Conservation (phyloP, 2,113 vertebrate genomes). For the Rana temporaria region DNA sequence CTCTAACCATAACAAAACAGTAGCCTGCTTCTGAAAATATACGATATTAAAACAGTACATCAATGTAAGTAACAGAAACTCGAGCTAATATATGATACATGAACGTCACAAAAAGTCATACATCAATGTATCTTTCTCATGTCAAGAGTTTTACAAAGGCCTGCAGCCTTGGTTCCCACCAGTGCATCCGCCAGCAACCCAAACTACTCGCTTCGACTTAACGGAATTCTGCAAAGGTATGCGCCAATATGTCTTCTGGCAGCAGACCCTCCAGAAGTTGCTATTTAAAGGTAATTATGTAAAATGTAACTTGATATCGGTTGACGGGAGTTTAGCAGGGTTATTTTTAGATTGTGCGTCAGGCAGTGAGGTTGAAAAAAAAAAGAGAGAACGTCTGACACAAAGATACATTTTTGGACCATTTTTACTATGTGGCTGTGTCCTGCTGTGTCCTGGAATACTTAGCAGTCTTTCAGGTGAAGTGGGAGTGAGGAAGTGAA, state of each 20-base stretch:
- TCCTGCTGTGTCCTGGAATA: slow-evolving; percentile 6
- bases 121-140: too few relatives aligned
- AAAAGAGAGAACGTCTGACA: background rate
- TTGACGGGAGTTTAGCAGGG: slow-evolving; percentile 8
- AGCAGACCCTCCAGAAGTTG: slow-evolving; percentile 1
- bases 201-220: background rate
- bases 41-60: too few relatives aligned
- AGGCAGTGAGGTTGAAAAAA: background rate
- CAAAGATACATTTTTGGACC: slow-evolving; percentile 8
- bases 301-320: slow-evolving; percentile 25
- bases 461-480: slow-evolving; percentile 6
- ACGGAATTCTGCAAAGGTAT: background rate
- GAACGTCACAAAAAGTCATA: too few relatives aligned
- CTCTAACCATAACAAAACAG: too few relatives aligned
- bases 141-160: too few relatives aligned
- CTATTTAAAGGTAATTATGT: slow-evolving; percentile 40
- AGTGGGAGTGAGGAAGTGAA: background rate
- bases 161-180: too few relatives aligned
- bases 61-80: too few relatives aligned
- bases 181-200: too few relatives aligned
- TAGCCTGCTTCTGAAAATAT: too few relatives aligned
- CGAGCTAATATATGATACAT: too few relatives aligned
- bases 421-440: slow-evolving; percentile 11
- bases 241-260: slow-evolving; percentile 4
- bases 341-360: slow-evolving; percentile 22